A percentile compares a stretch with the other conserved stretches of the same genome.
Evolutionary conservation across 2,797 vertebrate genomes (phyloP).

Genomic region (Neostethus bicornis): DNA sequence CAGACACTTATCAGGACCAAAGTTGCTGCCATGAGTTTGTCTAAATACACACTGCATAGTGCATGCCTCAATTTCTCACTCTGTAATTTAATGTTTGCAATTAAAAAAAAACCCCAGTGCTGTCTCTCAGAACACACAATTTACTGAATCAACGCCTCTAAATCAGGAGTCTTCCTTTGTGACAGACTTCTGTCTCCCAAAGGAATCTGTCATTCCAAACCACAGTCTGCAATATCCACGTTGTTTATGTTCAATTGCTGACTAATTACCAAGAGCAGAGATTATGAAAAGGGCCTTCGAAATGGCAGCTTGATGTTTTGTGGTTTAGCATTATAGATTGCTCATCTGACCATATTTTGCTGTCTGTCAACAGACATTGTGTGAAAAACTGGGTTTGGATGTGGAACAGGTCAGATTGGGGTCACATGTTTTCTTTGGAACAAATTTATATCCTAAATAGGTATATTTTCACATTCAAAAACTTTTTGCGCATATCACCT

Average conservation of each 20-base stretch:
- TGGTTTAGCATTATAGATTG: conserved; percentile 73
- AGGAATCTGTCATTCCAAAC: conserved; percentile 79
- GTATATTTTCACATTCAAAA: neutral
- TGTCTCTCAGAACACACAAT: conserved; percentile 73
- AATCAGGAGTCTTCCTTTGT: conserved; percentile 78
- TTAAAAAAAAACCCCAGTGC: conserved; percentile 81
- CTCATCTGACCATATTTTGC: conserved; percentile 65
- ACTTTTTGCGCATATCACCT: neutral
- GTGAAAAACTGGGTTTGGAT: conserved; percentile 73
- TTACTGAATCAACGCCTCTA: conserved; percentile 80
- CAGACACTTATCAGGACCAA: conserved; percentile 65
- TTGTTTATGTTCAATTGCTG: conserved; percentile 78
- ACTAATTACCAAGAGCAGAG: conserved; percentile 80
- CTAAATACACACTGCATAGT: conserved; percentile 72
- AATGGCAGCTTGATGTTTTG: conserved; percentile 76
- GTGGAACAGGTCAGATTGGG: conserved; percentile 60
- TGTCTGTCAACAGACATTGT: conserved; percentile 70
- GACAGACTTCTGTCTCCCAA: conserved; percentile 80
- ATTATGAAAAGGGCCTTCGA: conserved; percentile 73
- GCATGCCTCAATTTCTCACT: conserved; percentile 66
- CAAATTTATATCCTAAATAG: conserved; percentile 23
- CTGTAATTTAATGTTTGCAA: conserved; percentile 83
- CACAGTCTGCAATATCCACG: conserved; percentile 78
- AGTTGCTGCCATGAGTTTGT: conserved; percentile 70
- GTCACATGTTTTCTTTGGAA: conserved; percentile 36